Evolutionary conservation across 2,797 vertebrate genomes (phyloP).

Genomic region (Silurus aristotelis): DNA sequence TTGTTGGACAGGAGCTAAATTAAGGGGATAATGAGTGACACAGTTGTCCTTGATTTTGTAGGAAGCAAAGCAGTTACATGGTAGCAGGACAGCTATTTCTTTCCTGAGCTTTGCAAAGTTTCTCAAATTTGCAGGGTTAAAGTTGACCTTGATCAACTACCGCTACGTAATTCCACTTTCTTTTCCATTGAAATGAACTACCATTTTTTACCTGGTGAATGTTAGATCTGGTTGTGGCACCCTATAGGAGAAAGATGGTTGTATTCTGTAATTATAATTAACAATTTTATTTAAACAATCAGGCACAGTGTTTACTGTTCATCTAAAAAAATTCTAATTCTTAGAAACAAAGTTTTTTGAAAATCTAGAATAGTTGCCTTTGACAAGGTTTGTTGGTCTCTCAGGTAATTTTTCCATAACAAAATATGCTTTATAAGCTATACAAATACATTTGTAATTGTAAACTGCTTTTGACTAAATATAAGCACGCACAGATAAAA

Average conservation of each 20-base stretch:
- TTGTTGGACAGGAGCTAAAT: neutral
- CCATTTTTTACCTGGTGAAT: neutral
- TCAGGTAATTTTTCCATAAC: neutral
- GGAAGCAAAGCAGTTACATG: neutral
- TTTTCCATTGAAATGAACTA: neutral
- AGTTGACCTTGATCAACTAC: neutral
- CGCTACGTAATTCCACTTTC: neutral
- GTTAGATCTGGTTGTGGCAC: neutral
- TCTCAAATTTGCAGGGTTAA: neutral
- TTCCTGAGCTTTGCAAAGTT: no score
- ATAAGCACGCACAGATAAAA: neutral
- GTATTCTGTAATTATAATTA: neutral
- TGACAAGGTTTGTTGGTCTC: neutral
- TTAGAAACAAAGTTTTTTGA: neutral
- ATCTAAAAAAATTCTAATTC: neutral
- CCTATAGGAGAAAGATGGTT: neutral
- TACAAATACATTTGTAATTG: neutral
- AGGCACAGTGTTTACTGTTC: neutral
- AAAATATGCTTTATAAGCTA: neutral
- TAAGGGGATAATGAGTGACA: neutral
- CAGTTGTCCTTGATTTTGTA: neutral
- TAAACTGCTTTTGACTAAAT: neutral
- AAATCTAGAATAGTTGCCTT: neutral
- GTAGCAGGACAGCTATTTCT: neutral
- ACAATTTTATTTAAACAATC: neutral